Percentiles rank a stretch among this genome's conserved stretches.
phyloP scores from a whole-genome alignment of 2,888 invertebrate genomes.

The Peribatodes rhomboidaria region DNA sequence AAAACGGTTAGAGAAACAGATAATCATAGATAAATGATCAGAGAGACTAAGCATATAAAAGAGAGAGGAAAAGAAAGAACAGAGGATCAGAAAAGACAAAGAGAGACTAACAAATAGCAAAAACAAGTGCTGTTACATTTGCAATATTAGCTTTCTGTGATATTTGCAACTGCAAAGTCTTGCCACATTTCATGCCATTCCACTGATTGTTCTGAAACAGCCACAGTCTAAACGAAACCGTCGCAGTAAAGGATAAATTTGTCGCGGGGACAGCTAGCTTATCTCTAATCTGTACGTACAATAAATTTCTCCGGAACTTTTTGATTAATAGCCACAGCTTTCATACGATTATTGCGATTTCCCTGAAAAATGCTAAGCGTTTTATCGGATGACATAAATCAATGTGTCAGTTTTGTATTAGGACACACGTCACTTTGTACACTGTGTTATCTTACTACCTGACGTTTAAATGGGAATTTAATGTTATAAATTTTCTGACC shows the following conservation, averaged over 20 bases:
- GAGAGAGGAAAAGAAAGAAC: no score
- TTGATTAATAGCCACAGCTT: constrained; percentile 68
- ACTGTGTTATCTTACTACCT: background rate
- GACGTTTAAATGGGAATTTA: no score
- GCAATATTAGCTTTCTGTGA: no score
- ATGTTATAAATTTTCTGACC: no score
- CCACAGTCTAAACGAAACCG: constrained; percentile 11
- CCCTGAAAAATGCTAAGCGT: constrained; percentile 55
- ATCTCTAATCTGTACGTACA: constrained; percentile 67
- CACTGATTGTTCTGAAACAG: constrained; percentile 25
- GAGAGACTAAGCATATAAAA: no score
- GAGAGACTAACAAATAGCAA: no score
- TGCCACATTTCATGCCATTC: constrained; percentile 6
- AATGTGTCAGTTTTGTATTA: constrained; percentile 39
- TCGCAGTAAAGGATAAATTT: constrained; percentile 50
- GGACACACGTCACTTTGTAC: background rate
- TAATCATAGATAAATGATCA: no score
- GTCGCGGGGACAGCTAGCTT: constrained; percentile 62
- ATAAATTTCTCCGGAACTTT: constrained; percentile 67
- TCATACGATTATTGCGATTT: constrained; percentile 58
- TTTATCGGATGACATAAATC: constrained; percentile 49
- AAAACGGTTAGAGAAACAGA: no score
- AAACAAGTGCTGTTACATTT: no score
- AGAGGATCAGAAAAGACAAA: no score
- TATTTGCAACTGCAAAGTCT: background rate